A percentile compares a stretch with the other conserved stretches of the same genome.
phyloP scores from a whole-genome alignment of 92 coral and sea anemone genomes.

The Epizoanthus illoricatus region DNA sequence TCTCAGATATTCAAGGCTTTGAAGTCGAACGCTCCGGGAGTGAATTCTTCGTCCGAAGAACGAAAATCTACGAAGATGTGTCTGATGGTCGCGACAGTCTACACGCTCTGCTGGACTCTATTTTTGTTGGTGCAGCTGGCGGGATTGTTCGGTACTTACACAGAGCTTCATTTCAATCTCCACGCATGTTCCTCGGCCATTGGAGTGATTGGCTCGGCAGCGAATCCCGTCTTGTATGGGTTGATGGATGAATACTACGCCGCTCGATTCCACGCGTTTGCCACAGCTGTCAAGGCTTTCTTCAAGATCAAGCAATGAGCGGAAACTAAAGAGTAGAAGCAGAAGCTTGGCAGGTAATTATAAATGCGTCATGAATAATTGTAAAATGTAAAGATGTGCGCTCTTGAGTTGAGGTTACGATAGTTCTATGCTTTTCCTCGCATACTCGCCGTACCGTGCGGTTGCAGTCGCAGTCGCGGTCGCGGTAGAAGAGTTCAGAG shows the following conservation, averaged over 20 bases:
- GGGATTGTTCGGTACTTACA: conserved; percentile 77
- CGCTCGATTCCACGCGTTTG: conserved; percentile 35
- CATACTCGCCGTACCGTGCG: too few relatives aligned
- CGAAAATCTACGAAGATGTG: conserved; percentile 81
- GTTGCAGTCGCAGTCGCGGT: too few relatives aligned
- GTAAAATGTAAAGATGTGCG: too few relatives aligned
- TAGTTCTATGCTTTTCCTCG: too few relatives aligned
- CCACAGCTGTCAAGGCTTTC: conserved; percentile 11
- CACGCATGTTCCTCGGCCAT: conserved; percentile 94
- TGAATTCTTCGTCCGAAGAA: conserved; percentile 76
- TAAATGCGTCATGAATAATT: too few relatives aligned
- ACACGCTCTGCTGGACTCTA: conserved; percentile 91
- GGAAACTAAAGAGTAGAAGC: not conserved
- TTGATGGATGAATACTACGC: conserved; percentile 80
- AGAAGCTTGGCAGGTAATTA: too few relatives aligned
- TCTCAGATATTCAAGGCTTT: conserved; percentile 47
- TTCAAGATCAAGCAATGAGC: conserved; percentile 17
- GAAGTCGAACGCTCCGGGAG: conserved; percentile 53
- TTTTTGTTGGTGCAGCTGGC: conserved; percentile 85
- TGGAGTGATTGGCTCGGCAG: conserved; percentile 90
- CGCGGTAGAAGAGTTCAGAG: too few relatives aligned
- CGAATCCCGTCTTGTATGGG: conserved; percentile 75
- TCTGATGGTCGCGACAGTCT: conserved; percentile 74
- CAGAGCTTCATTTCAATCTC: conserved; percentile 86
- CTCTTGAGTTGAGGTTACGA: too few relatives aligned